These are phyloP conservation scores for Corynorhinus townsendii DNA, from an alignment of 2,113 vertebrate genomes.

Conservation along the genomic window DNA sequence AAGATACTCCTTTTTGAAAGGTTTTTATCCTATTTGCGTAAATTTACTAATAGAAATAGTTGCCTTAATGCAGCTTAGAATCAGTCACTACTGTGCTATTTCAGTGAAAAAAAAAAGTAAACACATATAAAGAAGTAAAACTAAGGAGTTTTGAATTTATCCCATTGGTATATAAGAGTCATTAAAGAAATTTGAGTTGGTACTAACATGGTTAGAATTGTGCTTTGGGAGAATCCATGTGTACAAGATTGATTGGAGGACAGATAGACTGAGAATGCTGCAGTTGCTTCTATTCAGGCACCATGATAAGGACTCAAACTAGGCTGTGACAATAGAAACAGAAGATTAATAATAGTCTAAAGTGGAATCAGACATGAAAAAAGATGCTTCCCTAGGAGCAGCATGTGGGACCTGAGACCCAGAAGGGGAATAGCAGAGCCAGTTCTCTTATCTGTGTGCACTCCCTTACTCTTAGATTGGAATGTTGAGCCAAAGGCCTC, in stretches of 20 bases:
- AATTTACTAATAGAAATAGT: not conserved
- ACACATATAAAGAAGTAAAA: slow-evolving; percentile 13
- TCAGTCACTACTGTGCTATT: not conserved
- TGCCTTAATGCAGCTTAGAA: not conserved
- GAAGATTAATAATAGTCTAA: not conserved
- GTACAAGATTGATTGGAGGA: not conserved
- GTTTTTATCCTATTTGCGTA: not conserved
- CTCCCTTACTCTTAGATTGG: not conserved
- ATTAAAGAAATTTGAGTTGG: slow-evolving; percentile 2
- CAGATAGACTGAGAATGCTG: not conserved
- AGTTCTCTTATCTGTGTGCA: not conserved
- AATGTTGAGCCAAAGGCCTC: not conserved
- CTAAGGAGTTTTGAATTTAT: slow-evolving; percentile 14
- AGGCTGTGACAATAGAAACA: not conserved
- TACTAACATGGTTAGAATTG: not conserved
- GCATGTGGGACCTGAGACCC: not conserved
- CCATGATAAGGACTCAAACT: not conserved
- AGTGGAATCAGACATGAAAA: not conserved
- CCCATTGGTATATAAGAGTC: not conserved
- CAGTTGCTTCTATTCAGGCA: not conserved
- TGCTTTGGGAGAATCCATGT: slow-evolving; percentile 1
- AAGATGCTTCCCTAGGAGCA: not conserved
- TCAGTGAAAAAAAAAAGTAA: not conserved
- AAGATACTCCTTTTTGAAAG: not conserved
- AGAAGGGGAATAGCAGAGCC: not conserved